phyloP scores from a whole-genome alignment of 2,113 vertebrate genomes.

The Nerophis ophidion region DNA sequence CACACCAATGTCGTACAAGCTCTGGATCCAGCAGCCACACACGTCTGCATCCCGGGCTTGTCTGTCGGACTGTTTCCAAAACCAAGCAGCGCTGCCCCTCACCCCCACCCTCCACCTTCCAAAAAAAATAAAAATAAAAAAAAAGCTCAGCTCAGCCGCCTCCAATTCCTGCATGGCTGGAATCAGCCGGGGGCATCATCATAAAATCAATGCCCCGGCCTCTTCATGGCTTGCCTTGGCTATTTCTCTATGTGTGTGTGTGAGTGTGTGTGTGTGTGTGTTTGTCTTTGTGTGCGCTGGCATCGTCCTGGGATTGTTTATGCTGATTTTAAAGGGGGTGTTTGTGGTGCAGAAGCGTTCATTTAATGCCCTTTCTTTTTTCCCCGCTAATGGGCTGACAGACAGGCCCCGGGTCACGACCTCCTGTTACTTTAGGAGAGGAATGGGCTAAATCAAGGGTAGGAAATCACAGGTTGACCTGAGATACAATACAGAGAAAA shows the following conservation, averaged over 20 bases:
- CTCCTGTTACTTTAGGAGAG: conserved; percentile 62
- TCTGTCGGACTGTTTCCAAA: conserved; percentile 46
- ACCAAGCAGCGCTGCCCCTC: conserved; percentile 24
- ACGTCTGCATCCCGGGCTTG: conserved; percentile 47
- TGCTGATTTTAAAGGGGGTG: conserved; percentile 55
- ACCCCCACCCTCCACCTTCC: conserved; percentile 18
- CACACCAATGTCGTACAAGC: conserved; percentile 60
- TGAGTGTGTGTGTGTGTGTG: conserved; percentile 21
- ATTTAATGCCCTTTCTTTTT: conserved; percentile 37
- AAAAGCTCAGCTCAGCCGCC: conserved; percentile 50
- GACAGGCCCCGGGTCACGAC: conserved; percentile 63
- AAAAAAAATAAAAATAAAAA: conserved; percentile 44
- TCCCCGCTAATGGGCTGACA: conserved; percentile 62
- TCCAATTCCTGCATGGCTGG: conserved; percentile 60
- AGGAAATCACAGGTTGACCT: conserved; percentile 29
- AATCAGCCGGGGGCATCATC: conserved; percentile 67
- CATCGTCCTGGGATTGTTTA: conserved; percentile 60
- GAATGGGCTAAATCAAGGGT: conserved; percentile 60
- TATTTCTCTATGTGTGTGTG: conserved; percentile 14
- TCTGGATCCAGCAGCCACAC: conserved; percentile 54
- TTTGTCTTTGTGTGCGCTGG: conserved; percentile 21
- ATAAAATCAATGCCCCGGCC: conserved; percentile 70
- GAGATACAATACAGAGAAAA: too few relatives aligned
- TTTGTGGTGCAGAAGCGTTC: conserved; percentile 54
- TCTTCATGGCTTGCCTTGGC: conserved; percentile 43